Evolutionary conservation across 2,888 invertebrate genomes (phyloP).

Genomic region (Coecobrya sp.): DNA sequence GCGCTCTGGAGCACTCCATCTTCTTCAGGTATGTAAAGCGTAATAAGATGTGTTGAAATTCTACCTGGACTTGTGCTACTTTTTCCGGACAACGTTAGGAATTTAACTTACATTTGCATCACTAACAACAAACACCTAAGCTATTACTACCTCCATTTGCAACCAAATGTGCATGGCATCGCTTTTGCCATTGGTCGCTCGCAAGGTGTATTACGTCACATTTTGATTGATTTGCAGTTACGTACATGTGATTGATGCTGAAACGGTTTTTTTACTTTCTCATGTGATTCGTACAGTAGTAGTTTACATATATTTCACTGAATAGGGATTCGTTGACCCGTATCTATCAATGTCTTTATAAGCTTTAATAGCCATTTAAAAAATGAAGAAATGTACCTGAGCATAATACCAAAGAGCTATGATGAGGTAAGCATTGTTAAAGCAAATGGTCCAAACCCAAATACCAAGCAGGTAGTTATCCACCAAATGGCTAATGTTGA

Average conservation of each 20-base stretch:
- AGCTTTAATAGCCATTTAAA: too few species aligned
- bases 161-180: neutral
- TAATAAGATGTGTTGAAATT: slow-evolving; percentile 43
- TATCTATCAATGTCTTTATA: too few species aligned
- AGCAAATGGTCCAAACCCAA: too few species aligned
- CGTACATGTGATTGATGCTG: neutral
- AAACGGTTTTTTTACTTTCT: neutral
- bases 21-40: slow-evolving; percentile 92
- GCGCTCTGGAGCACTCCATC: slow-evolving; percentile 96
- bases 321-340: too few species aligned
- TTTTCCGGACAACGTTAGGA: neutral
- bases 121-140: neutral
- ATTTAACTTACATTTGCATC: slow-evolving; percentile 14
- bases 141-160: neutral
- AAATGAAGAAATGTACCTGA: too few species aligned
- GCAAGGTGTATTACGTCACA: neutral
- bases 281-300: neutral
- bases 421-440: too few species aligned
- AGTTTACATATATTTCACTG: too few species aligned
- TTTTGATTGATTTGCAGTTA: slow-evolving; percentile 43
- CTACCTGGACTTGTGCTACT: slow-evolving; percentile 45
- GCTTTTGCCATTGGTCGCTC: neutral
- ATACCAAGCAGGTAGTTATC: too few species aligned
- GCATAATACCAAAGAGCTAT: too few species aligned
- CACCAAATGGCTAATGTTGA: too few species aligned